These are phyloP conservation scores for Lethenteron camtschaticum DNA, from an alignment of 2,113 vertebrate species.

Conservation along the genomic window DNA sequence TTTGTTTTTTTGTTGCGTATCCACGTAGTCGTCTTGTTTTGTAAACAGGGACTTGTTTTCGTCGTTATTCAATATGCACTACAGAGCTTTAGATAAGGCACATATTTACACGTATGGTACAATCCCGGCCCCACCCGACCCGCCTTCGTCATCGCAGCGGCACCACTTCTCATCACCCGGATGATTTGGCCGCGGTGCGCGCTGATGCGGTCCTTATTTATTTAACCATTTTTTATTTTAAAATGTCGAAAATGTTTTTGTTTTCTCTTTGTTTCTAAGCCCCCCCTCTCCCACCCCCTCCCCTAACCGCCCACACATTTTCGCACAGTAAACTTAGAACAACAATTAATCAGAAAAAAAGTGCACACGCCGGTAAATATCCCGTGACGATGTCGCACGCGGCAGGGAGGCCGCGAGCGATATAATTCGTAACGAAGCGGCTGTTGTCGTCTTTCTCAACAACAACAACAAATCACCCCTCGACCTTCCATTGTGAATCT, in stretches of 20 bases:
- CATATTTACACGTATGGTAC: slow-evolving; percentile 50
- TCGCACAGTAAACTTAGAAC: no score
- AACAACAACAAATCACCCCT: no score
- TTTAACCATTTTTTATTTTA: slow-evolving; percentile 12
- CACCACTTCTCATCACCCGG: slow-evolving; percentile 13
- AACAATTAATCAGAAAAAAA: no score
- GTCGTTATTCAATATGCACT: background rate
- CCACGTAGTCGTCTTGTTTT: background rate
- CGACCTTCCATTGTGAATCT: no score
- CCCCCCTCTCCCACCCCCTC: no score
- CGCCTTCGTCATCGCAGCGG: slow-evolving; percentile 9
- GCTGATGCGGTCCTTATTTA: slow-evolving; percentile 11
- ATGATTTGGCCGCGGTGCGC: slow-evolving; percentile 12
- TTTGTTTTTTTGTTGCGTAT: background rate
- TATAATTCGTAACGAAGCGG: no score
- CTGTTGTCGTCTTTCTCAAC: no score
- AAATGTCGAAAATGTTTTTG: slow-evolving; percentile 11
- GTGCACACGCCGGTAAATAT: no score
- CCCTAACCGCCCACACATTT: no score
- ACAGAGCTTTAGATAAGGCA: slow-evolving; percentile 41
- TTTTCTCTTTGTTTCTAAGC: slow-evolving; percentile 13
- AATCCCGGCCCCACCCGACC: slow-evolving; percentile 13
- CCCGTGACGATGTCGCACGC: no score
- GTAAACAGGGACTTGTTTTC: background rate
- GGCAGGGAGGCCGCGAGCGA: no score